phyloP scores from a whole-genome alignment of 2,113 vertebrate species.

The Leptobrachium ailaonicum region DNA sequence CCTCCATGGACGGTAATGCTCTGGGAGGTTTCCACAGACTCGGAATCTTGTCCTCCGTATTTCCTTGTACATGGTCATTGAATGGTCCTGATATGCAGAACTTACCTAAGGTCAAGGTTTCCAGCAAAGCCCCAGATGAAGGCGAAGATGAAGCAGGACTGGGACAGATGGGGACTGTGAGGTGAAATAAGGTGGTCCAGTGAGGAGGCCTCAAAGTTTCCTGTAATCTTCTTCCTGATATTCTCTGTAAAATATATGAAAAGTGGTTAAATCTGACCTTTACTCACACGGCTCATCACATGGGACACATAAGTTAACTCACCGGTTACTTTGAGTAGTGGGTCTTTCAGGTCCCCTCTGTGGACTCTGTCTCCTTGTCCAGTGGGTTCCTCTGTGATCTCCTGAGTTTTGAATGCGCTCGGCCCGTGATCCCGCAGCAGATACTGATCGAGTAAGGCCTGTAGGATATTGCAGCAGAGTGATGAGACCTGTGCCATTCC shows the following conservation, averaged over 20 bases:
- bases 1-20: too few species aligned
- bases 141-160: slow-evolving; percentile 75
- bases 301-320: neutral
- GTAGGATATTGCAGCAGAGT: slow-evolving; percentile 68
- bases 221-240: neutral
- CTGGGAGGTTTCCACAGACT: too few species aligned
- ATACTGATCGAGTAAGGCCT: slow-evolving; percentile 65
- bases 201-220: neutral
- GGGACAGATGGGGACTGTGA: slow-evolving; percentile 53
- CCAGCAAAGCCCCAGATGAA: slow-evolving; percentile 83
- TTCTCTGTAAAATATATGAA: slow-evolving; percentile 2
- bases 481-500: slow-evolving; percentile 74
- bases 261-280: neutral
- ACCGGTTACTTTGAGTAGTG: slow-evolving; percentile 1
- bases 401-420: neutral
- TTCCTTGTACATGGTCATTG: too few species aligned
- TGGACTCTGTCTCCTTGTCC: neutral
- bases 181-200: neutral
- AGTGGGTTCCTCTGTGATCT: neutral
- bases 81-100: too few species aligned
- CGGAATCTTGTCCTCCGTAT: too few species aligned
- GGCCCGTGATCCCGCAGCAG: slow-evolving; percentile 18
- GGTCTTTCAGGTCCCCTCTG: neutral
- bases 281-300: neutral
- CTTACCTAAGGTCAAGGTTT: slow-evolving; percentile 75